Base-by-base conservation (phyloP, 2,797 vertebrate genomes). In the Falco berigora region DNA sequence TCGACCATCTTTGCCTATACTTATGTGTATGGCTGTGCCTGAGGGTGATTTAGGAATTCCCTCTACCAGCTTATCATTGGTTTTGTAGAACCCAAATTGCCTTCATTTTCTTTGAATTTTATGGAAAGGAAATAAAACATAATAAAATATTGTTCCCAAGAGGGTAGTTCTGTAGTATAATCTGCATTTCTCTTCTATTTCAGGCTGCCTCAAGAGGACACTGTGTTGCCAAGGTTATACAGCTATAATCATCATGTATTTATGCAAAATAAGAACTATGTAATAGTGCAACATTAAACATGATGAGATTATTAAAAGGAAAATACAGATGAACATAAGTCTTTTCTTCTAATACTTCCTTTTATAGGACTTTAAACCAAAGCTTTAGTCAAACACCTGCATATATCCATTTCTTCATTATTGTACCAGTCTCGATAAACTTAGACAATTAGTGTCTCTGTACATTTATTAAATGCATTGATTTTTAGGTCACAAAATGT, bases 231-330 rank as follows among this genome's bases (percentile, higher is more conserved):
- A 95, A 94, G 96, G 95, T 96, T 97, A 96, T 97, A 97, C 88
- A 94, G 91, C 93, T 94, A 95, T 95, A 97, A 97, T 97, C 92
- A 97, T 96, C 91, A 92, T 92, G 88, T 96, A 96, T 98, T 97
- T 97, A 97, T 97, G 96, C 96, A 97, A 97, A 97, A 95, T 96
- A 96, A 97, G 89, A 92, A 94, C 86, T 71, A 92, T 94, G 88
- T 94, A 96, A 96, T 94, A 92, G 79, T 94, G 61, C 40, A 96
- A 81, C 93, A 96, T 97, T 96, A 96, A 95, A 92, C 80, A 96
- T 84, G 86, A 97, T 0, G 42, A 96, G 95, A 92, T 93, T 96
- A 92, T 97, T 83, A 91, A 97, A 96, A 88, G 44, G 49, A 84
- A 97, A 90, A 94, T 79, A 88, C 44, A 89, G 72, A 91, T 61